Evolutionary conservation across 2,113 vertebrate genomes (phyloP).

Genomic region (Malurus alboscapulatus): DNA sequence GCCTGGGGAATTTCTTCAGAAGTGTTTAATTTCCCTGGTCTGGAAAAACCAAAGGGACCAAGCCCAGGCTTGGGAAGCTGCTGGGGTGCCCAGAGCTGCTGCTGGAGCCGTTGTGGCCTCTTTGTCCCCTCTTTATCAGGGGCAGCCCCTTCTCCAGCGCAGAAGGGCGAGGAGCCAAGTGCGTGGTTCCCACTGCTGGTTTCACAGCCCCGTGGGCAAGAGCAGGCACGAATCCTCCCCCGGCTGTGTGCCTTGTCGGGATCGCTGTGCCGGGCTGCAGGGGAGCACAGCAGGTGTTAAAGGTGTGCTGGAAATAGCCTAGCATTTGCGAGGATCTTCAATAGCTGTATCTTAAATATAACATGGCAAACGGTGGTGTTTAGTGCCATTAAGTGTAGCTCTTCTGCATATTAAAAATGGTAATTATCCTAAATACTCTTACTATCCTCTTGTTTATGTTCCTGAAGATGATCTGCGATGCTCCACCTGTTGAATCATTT

Average conservation of each 20-base stretch:
- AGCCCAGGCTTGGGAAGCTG: background rate
- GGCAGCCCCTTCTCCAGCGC: background rate
- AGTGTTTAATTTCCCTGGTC: rapidly evolving
- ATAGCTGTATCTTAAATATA: background rate
- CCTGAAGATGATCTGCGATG: background rate
- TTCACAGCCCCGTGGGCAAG: background rate
- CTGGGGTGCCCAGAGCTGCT: background rate
- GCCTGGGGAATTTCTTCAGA: background rate
- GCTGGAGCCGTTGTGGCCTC: background rate
- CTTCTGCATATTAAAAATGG: background rate
- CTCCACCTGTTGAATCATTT: background rate
- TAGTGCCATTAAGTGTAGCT: background rate
- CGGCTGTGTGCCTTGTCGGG: background rate
- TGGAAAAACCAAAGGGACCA: background rate
- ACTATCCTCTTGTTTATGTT: background rate
- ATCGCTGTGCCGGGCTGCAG: rapidly evolving
- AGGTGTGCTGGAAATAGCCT: background rate
- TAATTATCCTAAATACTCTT: background rate
- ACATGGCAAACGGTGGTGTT: background rate
- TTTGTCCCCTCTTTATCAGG: rapidly evolving
- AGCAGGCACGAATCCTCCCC: background rate
- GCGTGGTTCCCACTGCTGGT: background rate
- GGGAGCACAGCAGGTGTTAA: background rate
- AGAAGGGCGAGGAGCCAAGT: background rate
- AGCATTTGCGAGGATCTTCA: background rate